These are phyloP conservation scores for Zootoca vivipara DNA, from an alignment of 2,113 vertebrate species.

Conservation along the genomic window DNA sequence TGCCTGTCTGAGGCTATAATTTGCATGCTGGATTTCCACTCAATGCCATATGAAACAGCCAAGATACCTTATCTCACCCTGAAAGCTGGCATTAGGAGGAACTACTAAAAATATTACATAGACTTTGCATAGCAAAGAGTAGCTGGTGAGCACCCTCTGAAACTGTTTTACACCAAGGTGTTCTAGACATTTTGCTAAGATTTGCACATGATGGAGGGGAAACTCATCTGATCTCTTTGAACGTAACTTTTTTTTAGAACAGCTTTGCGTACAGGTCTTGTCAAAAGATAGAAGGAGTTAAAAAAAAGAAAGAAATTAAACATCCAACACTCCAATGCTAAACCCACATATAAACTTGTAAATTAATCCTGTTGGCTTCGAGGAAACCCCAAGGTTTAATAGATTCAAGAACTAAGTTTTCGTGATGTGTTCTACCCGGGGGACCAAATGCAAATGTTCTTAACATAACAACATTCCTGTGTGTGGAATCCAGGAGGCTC, in stretches of 20 bases:
- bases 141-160: background rate
- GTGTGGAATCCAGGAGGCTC: background rate
- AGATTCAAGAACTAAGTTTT: background rate
- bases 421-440: background rate
- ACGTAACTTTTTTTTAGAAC: background rate
- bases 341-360: background rate
- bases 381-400: background rate
- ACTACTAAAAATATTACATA: conserved; percentile 57
- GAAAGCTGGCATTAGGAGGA: conserved; percentile 57
- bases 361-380: background rate
- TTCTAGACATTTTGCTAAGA: background rate
- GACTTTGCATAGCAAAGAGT: conserved; percentile 49
- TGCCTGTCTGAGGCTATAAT: conserved; percentile 53
- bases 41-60: conserved; percentile 57
- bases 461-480: background rate
- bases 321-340: background rate
- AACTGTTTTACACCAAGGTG: conserved; percentile 22
- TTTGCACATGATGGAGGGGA: background rate
- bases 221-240: background rate
- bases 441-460: background rate
- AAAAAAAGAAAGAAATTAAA: background rate
- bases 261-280: conserved; percentile 29
- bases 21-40: conserved; percentile 65
- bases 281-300: background rate
- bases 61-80: conserved; percentile 62